These are phyloP conservation scores for Tiliqua scincoides DNA, from an alignment of 2,113 vertebrate genomes.

Conservation along the genomic window DNA sequence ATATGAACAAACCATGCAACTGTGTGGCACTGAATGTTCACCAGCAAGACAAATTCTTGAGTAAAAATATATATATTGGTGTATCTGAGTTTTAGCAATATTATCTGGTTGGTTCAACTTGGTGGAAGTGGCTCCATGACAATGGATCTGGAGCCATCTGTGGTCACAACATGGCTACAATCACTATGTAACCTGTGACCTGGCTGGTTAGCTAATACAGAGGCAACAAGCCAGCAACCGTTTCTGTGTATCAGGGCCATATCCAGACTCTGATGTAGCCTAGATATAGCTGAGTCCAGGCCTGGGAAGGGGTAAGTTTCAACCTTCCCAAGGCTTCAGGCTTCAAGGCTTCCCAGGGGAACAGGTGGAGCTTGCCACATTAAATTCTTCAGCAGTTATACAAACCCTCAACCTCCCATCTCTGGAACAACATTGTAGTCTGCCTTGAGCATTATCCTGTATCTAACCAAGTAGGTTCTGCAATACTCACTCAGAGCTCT, in stretches of 20 bases:
- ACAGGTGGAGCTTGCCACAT: too few species aligned
- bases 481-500: too few species aligned
- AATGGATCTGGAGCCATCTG: neutral
- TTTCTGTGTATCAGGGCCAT: neutral
- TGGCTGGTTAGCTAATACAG: neutral
- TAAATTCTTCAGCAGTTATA: too few species aligned
- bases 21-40: too few species aligned
- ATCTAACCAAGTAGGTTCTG: too few species aligned
- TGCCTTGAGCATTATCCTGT: too few species aligned
- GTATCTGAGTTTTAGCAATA: neutral
- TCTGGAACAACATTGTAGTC: too few species aligned
- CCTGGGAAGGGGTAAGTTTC: neutral
- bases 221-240: neutral
- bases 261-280: too few species aligned
- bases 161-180: neutral
- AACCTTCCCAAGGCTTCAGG: too few species aligned
- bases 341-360: too few species aligned
- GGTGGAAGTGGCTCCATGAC: neutral
- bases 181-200: neutral
- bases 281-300: neutral
- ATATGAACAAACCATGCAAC: neutral
- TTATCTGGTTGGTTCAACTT: neutral
- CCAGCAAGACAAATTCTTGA: too few species aligned
- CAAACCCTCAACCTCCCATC: too few species aligned
- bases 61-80: neutral